Evolutionary conservation across 2,797 vertebrate genomes (phyloP).

Genomic region (Chloroceryle inda): DNA sequence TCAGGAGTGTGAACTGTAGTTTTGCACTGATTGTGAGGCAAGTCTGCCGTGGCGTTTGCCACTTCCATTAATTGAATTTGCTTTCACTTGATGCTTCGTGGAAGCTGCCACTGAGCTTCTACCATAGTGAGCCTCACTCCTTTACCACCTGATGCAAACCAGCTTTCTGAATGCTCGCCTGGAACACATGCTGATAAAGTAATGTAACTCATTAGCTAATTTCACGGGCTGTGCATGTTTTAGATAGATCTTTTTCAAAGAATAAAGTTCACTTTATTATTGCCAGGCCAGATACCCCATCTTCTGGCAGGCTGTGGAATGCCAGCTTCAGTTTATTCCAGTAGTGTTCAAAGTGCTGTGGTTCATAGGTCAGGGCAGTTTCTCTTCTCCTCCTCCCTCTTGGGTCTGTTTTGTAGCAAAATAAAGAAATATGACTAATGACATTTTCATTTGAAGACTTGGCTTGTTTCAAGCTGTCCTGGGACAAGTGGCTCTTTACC

Average conservation of each 20-base stretch:
- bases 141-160: neutral
- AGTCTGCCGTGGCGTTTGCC: neutral
- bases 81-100: neutral
- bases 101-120: neutral
- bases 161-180: neutral
- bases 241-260: neutral
- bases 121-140: neutral
- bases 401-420: neutral
- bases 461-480: neutral
- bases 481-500: neutral
- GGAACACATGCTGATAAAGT: neutral
- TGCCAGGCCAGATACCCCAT: neutral
- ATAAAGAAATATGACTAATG: neutral
- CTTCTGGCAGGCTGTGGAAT: conserved; percentile 29
- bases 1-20: neutral
- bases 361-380: neutral
- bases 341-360: neutral
- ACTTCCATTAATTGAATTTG: neutral
- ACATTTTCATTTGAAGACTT: neutral
- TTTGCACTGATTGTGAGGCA: neutral
- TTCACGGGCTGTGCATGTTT: neutral
- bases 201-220: neutral
- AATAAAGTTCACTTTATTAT: neutral
- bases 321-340: neutral
- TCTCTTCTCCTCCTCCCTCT: neutral